Base-by-base conservation (phyloP, 2,113 vertebrate genomes). In the Oreochromis aureus region DNA sequence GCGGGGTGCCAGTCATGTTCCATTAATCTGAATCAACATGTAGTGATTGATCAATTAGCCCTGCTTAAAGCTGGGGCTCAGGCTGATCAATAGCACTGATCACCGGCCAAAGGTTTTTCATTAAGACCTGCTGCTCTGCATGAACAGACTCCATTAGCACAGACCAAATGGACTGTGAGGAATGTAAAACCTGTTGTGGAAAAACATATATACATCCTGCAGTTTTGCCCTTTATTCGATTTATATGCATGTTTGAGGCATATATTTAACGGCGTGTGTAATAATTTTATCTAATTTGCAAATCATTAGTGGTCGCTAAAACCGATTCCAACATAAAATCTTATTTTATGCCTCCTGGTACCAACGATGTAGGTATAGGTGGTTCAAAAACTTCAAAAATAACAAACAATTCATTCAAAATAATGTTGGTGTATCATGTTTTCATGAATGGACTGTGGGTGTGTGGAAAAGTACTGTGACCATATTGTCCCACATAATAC, bases 41-140 rank as follows among this genome's bases (percentile, higher is more conserved):
- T 93, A 93, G 82, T 93, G 92, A 96, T 95, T 95, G 95, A 95
- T 94, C 95, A 95, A 93, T 96, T 96, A 97, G 93, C 92, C 87
- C 90, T 86, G 87, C 89, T 94, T 95, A 94, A 91, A 93, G 88
- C 93, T 73, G 54, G 61, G 89, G 93, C 86, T 93, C 89, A 90
- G 48, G 54, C 85, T 94, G 92, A 95, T 96, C 96, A 95, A 95
- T 97, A 95, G 73, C 86, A 87, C 91, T 95, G 93, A 91, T 95
- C 93, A 94, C 90, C 78, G 92, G 89, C 84, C 91, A 91, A 92
- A 90, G 92, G 91, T 90, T 94, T 94, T 93, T 95, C 94, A 96
- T 96, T 95, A 95, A 93, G 92, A 91, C 80, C 90, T 91, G 88
- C 91, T 94, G 91, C 89, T 93, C 91, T 93, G 91, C 92, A 93